Evolutionary conservation across 2,113 vertebrate genomes (phyloP).

Genomic region (Hippolais icterina): DNA sequence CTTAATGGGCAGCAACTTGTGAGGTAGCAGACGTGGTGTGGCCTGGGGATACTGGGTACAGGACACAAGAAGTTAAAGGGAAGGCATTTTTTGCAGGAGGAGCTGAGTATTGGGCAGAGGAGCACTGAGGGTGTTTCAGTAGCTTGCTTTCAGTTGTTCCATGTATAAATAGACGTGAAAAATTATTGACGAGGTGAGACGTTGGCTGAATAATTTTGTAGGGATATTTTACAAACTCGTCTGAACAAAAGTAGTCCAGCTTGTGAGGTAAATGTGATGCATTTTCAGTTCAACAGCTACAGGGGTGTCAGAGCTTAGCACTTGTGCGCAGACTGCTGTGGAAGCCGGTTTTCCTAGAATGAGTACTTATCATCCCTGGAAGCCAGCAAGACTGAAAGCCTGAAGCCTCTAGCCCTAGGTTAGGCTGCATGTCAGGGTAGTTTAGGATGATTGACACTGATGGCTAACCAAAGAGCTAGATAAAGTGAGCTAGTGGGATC

Average conservation of each 20-base stretch:
- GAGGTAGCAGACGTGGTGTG: fast-evolving
- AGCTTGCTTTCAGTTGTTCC: neutral
- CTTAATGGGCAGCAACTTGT: neutral
- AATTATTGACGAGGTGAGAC: neutral
- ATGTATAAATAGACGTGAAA: neutral
- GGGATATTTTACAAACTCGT: neutral
- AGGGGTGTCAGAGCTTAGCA: neutral
- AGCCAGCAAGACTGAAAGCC: neutral
- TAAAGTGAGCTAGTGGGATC: neutral
- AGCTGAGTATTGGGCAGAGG: neutral
- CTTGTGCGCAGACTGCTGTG: neutral
- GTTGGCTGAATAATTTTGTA: neutral
- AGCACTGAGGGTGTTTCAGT: neutral
- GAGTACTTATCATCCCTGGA: neutral
- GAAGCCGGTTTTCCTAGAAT: neutral
- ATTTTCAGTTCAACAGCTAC: neutral
- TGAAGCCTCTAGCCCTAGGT: neutral
- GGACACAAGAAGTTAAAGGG: fast-evolving
- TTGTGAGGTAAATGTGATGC: neutral
- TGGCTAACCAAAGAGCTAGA: neutral
- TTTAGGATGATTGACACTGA: neutral
- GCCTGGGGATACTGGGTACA: neutral
- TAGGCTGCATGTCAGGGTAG: neutral
- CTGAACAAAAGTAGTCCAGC: neutral
- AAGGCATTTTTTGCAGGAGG: neutral